Evolutionary conservation across 2,888 invertebrate species (phyloP), one percentile per base, ranked within the genome.

Genomic region (Melipona bicolor): DNA sequence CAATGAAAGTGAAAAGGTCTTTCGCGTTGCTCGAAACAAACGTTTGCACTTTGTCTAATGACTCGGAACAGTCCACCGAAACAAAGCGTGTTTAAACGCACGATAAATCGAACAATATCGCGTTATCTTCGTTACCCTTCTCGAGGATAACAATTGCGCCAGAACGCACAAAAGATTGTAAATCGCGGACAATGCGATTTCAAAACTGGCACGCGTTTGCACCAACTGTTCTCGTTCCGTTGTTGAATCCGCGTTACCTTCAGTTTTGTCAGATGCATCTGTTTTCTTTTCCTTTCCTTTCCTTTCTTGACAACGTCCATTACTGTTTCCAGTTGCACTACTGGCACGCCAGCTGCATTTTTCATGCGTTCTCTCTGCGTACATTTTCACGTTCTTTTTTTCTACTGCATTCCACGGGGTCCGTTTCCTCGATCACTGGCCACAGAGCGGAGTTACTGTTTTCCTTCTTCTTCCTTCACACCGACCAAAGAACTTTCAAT

Each of bases 91-190:
- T 65, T 74, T 65, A 65, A 74, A 19, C 19, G 36, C 36, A 9
- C 52, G 67, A 43, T 75, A 59, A 68, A 75, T 75, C 49, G 75
- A 68, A 67, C 68, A 43, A 52, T 43, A 54, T 49, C 36, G 17
- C 4, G 49, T 27, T 67, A 56, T 74, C 74, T 50, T 21, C 62
- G 68, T 36, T 43, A 43, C 9, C 9, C 27, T 17, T 43, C 61
- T 62, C 24, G 54, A 43, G 15, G 32, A 4, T 43, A 56, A 27
- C 79, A 54, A 79, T 79, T 54, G 68, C 43, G 43, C 62, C 19
- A 17, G 43, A n/a, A 19, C 67, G n/a, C 52, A 62, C 68, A 64
- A 79, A 79, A 69, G 79, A 75, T 75, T 74, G 68, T 64, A 79
- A 79, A 74, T 73, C 67, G 54, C n/a, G 74, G 43, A 52, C 74